Conservation (phyloP, 2,797 vertebrate genomes). For the Eidolon dupreanum region DNA sequence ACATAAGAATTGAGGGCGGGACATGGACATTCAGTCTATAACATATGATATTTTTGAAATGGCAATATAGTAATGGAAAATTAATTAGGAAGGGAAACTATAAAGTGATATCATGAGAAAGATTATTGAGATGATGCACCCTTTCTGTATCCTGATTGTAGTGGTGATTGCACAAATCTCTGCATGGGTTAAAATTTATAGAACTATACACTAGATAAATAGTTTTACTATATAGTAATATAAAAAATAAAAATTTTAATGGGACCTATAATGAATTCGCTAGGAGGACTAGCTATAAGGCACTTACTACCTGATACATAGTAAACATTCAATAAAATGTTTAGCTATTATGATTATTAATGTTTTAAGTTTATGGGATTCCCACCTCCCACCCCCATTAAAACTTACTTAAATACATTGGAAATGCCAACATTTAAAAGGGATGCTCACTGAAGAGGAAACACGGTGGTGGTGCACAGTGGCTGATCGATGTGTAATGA, state of each 20-base stretch:
- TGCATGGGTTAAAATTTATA: background rate
- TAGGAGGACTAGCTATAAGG: background rate
- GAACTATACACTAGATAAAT: background rate
- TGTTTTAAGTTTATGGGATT: background rate
- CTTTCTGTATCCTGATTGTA: background rate
- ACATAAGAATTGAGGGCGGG: background rate
- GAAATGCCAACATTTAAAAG: background rate
- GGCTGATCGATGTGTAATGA: background rate
- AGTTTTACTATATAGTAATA: background rate
- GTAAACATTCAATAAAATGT: slow-evolving; percentile 16
- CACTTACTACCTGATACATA: background rate
- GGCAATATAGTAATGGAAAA: background rate
- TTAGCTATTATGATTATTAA: background rate
- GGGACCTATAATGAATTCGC: background rate
- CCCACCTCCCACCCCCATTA: background rate
- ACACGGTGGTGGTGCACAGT: too few species aligned
- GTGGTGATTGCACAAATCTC: background rate
- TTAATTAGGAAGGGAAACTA: background rate
- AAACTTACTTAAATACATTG: background rate
- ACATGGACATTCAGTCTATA: background rate
- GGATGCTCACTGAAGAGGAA: background rate
- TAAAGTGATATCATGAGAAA: background rate
- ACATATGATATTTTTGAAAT: background rate
- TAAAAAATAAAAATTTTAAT: background rate
- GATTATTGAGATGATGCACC: background rate